phyloP scores from a whole-genome alignment of 2,888 invertebrate genomes.

The Lithophane socia region DNA sequence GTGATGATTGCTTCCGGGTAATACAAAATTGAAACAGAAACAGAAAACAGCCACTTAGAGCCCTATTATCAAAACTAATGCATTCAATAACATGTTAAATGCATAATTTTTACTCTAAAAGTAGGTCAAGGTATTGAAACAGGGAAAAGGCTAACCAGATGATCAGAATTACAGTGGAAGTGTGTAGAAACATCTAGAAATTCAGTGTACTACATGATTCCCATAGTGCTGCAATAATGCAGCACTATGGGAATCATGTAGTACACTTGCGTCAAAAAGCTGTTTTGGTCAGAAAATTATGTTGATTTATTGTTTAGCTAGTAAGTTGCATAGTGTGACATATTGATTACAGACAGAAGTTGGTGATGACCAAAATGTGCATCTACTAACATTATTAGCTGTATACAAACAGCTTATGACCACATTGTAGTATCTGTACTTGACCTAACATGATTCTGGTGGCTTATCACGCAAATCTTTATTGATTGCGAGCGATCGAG shows the following conservation, averaged over 20 bases:
- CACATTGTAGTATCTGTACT: constrained; percentile 32
- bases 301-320: constrained; percentile 34
- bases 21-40: background rate
- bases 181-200: constrained; percentile 39
- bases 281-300: background rate
- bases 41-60: background rate
- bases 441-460: constrained; percentile 52
- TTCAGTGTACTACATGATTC: too few relatives aligned
- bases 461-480: constrained; percentile 58
- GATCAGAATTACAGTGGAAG: constrained; percentile 6
- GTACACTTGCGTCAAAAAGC: background rate
- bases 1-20: background rate
- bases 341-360: constrained; percentile 41
- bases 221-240: too few relatives aligned
- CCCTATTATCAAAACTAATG: background rate
- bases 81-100: constrained; percentile 22
- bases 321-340: constrained; percentile 25
- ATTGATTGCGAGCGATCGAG: constrained; percentile 62
- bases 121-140: constrained; percentile 49
- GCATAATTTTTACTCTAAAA: constrained; percentile 22
- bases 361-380: constrained; percentile 44
- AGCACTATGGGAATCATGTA: background rate
- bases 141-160: constrained; percentile 44
- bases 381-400: constrained; percentile 10
- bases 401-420: constrained; percentile 50